Evolutionary conservation across 2,113 vertebrate species (phyloP).

Genomic region (Syngnathoides biaculeatus): DNA sequence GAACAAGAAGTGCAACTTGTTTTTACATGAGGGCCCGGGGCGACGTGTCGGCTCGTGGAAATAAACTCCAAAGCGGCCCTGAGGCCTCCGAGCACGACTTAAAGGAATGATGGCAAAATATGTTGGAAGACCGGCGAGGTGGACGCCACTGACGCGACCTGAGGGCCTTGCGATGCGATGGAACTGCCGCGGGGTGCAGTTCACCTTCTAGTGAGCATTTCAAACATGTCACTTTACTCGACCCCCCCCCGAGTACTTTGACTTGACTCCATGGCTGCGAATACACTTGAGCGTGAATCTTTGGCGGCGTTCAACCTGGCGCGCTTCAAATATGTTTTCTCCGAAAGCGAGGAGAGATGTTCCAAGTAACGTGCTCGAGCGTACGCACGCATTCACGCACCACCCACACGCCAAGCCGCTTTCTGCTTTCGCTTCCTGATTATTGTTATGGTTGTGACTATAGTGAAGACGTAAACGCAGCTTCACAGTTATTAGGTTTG

Average conservation of each 20-base stretch:
- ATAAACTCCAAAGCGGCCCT: background rate
- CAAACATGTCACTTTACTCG: conserved; percentile 15
- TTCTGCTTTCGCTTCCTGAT: conserved; percentile 30
- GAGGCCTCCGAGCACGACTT: conserved; percentile 1
- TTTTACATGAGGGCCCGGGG: background rate
- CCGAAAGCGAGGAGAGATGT: background rate
- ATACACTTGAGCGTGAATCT: background rate
- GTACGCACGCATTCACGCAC: background rate
- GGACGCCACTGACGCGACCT: conserved; percentile 8
- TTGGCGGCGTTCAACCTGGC: background rate
- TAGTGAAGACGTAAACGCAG: background rate
- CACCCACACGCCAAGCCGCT: background rate
- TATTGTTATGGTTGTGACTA: background rate
- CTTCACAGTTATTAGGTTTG: background rate
- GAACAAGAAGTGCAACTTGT: background rate
- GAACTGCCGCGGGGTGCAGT: background rate
- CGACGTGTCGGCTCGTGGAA: background rate
- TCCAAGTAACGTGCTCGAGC: background rate
- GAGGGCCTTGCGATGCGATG: conserved; percentile 15
- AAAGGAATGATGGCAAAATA: conserved; percentile 18
- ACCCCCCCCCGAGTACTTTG: too few species aligned
- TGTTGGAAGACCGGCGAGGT: background rate
- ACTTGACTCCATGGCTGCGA: background rate
- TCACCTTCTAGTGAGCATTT: conserved; percentile 14
- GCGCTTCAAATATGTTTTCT: background rate